Base-by-base conservation (phyloP, 2,888 invertebrate genomes). In the Lacanobia wlatinum region DNA sequence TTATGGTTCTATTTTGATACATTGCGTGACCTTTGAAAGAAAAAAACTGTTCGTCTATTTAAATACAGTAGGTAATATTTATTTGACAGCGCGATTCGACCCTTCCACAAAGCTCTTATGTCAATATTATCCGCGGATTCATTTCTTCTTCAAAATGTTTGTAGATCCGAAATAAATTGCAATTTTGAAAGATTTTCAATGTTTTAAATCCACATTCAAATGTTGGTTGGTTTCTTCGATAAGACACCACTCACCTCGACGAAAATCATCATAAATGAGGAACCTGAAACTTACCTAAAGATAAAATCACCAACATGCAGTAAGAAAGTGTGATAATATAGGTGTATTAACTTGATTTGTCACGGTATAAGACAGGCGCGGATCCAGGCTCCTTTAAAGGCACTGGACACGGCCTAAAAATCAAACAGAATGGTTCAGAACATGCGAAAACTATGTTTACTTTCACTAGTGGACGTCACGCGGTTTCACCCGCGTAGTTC, bases 1-100 rank as follows among this genome's bases (percentile, higher is more conserved):
- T 38, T 73, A 43, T 63, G 40, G 18, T 55, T 74, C 16, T 53
- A n/a, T 50, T 73, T 63, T 46, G 4, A 2, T 12, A 43, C 28
- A 6, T 53, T 23, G 46, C 6, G 1, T 28, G n/a, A 12, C 14
- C 1, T n/a, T 70, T 48, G 2, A 6, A 46, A 10, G 21, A 18
- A 14, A 18, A 0, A 8, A 34, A 14, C n/a, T n/a, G 0, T 1
- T 28, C 3, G 3, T 16, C 7, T 34, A 50, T 46, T 18, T 6
- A 38, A 64, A 50, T 23, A 2, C 8, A 40, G 28, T 28, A 3
- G 12, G 28, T 28, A 40, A 43, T 16, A 0, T 21, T 10, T 50
- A 38, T 64, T 48, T 48, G 9, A 21, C 28, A 55, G n/a, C 5
- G 5, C 8, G 1, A 1, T 21, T 14, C 10, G 34, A 34, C 14